These are phyloP conservation scores for Volucella zonaria DNA, from an alignment of 2,888 invertebrate species.

Conservation along the genomic window DNA sequence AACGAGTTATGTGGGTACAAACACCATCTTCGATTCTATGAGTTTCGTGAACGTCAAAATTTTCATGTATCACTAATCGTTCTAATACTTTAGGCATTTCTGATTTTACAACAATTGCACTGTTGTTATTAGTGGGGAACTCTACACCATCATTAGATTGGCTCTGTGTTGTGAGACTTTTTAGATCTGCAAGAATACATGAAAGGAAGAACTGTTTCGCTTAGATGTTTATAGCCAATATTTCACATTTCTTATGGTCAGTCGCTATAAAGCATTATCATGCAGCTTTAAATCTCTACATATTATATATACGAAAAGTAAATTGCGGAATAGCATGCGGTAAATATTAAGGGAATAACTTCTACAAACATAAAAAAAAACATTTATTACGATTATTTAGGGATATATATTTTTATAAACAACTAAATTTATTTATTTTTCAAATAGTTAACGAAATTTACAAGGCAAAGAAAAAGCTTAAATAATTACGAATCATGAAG, in stretches of 20 bases:
- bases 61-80: conserved; percentile 81
- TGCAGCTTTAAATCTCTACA: conserved; percentile 44
- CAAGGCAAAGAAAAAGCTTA: no score
- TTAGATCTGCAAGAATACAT: conserved; percentile 79
- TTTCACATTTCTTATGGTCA: conserved; percentile 27
- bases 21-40: conserved; percentile 82
- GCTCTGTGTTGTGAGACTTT: conserved; percentile 80
- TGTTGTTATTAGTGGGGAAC: conserved; percentile 76
- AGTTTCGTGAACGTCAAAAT: conserved; percentile 82
- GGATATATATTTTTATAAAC: no score
- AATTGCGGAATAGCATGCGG: conserved; percentile 33
- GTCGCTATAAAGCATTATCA: conserved; percentile 32
- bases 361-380: no score
- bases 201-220: conserved; percentile 54
- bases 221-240: conserved; percentile 21
- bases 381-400: no score
- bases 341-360: conserved; percentile 11
- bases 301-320: not conserved
- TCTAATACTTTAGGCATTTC: conserved; percentile 79
- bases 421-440: no score
- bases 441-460: no score
- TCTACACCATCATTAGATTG: conserved; percentile 81
- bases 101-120: conserved; percentile 71
- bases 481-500: no score
- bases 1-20: conserved; percentile 81